Percentiles rank a stretch among this genome's conserved stretches.
These are phyloP conservation scores for Lasioglossum vierecki DNA, from an alignment of 2,888 invertebrate species.

Conservation along the genomic window DNA sequence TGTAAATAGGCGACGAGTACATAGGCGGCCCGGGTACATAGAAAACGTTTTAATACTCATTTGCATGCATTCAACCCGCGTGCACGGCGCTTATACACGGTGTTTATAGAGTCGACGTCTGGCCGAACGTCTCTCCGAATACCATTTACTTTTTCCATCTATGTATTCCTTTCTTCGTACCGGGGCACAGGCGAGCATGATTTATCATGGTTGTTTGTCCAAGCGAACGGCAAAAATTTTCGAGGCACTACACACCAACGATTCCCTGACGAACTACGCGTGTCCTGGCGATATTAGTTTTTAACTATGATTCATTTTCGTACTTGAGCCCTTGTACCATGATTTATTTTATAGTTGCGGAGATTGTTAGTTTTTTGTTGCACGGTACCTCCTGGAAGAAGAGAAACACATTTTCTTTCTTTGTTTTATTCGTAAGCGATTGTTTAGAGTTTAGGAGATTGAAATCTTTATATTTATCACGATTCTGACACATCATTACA, in stretches of 20 bases:
- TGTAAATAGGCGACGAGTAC: slow-evolving; percentile 49
- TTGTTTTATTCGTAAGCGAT: too few relatives aligned
- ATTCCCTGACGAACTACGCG: too few relatives aligned
- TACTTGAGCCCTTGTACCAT: neutral
- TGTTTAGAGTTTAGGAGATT: too few relatives aligned
- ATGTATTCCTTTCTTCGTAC: neutral
- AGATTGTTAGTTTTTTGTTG: neutral
- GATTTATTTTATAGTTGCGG: neutral
- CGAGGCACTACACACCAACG: neutral
- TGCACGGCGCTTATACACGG: slow-evolving; percentile 54
- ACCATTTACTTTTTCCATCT: slow-evolving; percentile 1
- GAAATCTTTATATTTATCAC: too few relatives aligned
- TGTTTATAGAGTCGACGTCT: slow-evolving; percentile 56
- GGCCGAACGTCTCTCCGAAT: slow-evolving; percentile 33
- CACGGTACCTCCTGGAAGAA: too few relatives aligned
- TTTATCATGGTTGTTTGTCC: slow-evolving; percentile 42
- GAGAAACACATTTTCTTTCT: too few relatives aligned
- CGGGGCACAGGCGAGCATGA: slow-evolving; percentile 14
- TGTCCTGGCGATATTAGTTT: too few relatives aligned
- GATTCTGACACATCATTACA: too few relatives aligned
- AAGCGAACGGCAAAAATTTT: neutral
- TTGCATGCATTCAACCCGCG: slow-evolving; percentile 62
- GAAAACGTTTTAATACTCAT: slow-evolving; percentile 68
- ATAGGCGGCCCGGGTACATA: slow-evolving; percentile 34
- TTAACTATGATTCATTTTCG: neutral